A percentile compares a stretch with the other conserved stretches of the same genome.
phyloP scores from a whole-genome alignment of 2,113 vertebrate species.

The Ellobius talpinus region DNA sequence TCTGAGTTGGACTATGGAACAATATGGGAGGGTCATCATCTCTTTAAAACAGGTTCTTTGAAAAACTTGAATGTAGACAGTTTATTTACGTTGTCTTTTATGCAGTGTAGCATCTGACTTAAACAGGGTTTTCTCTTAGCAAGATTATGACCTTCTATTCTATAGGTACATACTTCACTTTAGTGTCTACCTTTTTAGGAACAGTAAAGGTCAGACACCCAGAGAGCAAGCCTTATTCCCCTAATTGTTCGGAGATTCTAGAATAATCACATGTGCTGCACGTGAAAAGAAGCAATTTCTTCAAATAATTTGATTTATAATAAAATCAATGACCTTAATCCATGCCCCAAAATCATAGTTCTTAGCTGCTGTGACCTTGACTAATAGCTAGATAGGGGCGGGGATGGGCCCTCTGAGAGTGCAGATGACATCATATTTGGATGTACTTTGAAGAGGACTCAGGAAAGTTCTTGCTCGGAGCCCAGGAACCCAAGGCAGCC shows the following conservation, averaged over 20 bases:
- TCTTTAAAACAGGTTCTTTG: no score
- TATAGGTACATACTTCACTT: not conserved
- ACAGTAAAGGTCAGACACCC: not conserved
- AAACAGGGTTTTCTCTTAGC: not conserved
- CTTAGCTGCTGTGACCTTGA: not conserved
- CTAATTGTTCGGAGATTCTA: not conserved
- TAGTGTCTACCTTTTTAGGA: not conserved
- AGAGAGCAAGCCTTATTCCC: not conserved
- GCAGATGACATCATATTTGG: conserved; percentile 64
- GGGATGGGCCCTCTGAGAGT: conserved; percentile 41
- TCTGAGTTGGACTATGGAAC: not conserved
- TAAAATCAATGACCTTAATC: conserved; percentile 17
- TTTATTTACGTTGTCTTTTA: not conserved
- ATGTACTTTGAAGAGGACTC: conserved; percentile 44
- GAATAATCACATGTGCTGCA: not conserved
- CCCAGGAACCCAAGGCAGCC: not conserved
- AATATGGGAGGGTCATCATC: not conserved
- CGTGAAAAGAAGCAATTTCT: conserved; percentile 21
- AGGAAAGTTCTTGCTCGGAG: conserved; percentile 47
- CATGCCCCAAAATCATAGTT: not conserved
- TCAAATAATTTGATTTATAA: not conserved
- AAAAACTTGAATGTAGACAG: not conserved
- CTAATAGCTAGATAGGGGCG: not conserved
- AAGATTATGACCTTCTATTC: not conserved
- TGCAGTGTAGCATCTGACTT: not conserved